These are phyloP conservation scores for Theristicus caerulescens DNA, from an alignment of 2,113 vertebrate species.

Conservation along the genomic window DNA sequence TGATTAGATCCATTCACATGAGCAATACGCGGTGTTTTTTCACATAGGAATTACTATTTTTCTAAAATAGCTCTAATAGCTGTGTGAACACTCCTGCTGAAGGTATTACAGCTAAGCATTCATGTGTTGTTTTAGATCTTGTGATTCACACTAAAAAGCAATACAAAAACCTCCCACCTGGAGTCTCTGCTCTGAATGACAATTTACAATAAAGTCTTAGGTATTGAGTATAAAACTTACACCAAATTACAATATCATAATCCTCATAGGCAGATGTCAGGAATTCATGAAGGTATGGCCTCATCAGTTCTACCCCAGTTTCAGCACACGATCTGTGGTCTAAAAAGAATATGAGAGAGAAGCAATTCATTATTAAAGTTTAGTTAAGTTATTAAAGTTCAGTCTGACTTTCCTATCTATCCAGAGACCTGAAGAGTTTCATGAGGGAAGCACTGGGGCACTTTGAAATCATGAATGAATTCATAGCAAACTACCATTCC, in stretches of 20 bases:
- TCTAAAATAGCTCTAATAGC: neutral
- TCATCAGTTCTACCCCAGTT: conserved; percentile 96
- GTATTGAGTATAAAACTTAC: conserved; percentile 78
- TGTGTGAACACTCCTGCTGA: neutral
- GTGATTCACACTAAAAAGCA: neutral
- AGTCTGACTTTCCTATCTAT: neutral
- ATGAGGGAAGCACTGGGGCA: neutral
- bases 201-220: neutral
- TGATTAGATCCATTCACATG: neutral
- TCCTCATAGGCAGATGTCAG: conserved; percentile 96
- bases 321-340: conserved; percentile 99
- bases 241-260: conserved; percentile 99
- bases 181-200: neutral
- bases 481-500: neutral
- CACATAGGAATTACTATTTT: neutral
- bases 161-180: neutral
- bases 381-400: neutral
- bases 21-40: neutral
- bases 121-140: neutral
- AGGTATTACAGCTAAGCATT: neutral
- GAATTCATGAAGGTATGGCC: conserved; percentile 97
- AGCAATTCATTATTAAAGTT: neutral
- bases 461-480: neutral
- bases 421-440: neutral
- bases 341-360: conserved; percentile 54